Evolutionary conservation across 2,797 vertebrate species (phyloP), one percentile per base, ranked within the genome.

Genomic region (Coilia nasus): DNA sequence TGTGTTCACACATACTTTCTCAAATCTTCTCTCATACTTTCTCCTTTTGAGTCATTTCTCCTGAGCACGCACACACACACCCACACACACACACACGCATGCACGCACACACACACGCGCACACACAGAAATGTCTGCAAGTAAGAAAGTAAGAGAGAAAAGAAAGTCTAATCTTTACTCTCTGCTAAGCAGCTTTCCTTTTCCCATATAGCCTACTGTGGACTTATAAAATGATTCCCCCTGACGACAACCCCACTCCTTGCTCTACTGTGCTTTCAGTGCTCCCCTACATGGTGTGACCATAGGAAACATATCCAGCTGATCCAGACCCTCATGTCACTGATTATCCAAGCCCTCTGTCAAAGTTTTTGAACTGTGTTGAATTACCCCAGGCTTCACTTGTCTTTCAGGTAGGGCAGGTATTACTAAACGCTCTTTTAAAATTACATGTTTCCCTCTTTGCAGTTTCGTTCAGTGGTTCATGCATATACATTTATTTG

Each of bases 171-270:
- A 67, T 67, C 62, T 67, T 67, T 67, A 23, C 23, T 67, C 62
- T 67, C 62, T 67, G 62, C 62, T 67, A 67, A 67, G 62, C 62
- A 67, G 62, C 62, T 67, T 67, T 67, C 25, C 62, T 67, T 28
- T 67, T 67, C 31, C 62, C n/a, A 67, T 67, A 67, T 31, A 67
- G n/a, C n/a, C n/a, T n/a, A n/a, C 23, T 31, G 23, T 67, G 62
- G 62, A 67, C 23, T 25, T 67, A 28, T 67, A 28, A 67, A 67
- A 67, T 67, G 62, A 67, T 67, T 67, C 62, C 62, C 62, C 62
- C 31, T 67, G 62, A 67, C 62, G 62, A 31, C 62, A 67, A 25
- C 25, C 62, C 11, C 6, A 12, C 62, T 67, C 31, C 11, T 25
- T 67, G 62, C 23, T 67, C 62, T 25, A 67, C 25, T 67, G 25